Evolutionary conservation across 1,140 invertebrate species (phyloP).

Genomic region (Aphaenogaster ashmeadi): DNA sequence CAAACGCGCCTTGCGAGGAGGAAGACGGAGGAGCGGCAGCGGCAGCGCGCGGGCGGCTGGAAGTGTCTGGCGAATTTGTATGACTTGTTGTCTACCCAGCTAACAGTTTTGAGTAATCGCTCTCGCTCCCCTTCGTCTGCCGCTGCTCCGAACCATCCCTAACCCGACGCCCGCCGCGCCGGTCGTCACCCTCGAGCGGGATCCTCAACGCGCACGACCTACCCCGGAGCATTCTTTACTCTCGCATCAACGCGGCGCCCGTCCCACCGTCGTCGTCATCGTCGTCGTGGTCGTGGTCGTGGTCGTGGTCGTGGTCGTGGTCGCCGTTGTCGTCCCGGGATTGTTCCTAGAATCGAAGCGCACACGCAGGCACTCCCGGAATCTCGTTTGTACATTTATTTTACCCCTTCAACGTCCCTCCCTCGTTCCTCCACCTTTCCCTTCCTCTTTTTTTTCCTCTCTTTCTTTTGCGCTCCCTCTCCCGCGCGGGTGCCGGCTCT

Average conservation of each 20-base stretch:
- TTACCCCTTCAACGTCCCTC: conserved; percentile 40
- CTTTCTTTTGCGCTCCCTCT: not conserved
- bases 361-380: conserved; percentile 57
- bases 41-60: not conserved
- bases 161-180: not conserved
- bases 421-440: not conserved
- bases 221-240: conserved; percentile 52
- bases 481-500: not conserved
- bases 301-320: not conserved
- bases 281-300: not conserved
- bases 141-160: not conserved
- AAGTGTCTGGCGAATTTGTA: conserved; percentile 59
- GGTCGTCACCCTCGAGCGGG: conserved; percentile 47
- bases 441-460: not conserved
- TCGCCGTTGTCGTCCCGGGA: not conserved
- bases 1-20: conserved; percentile 1
- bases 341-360: conserved; percentile 40
- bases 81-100: conserved; percentile 55
- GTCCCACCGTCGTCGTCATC: not conserved
- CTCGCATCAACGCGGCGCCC: conserved; percentile 52
- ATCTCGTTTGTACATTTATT: conserved; percentile 66
- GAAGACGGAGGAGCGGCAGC: not conserved
- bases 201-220: conserved; percentile 31
- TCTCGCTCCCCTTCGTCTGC: conserved; percentile 22
- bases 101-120: conserved; percentile 61